Evolutionary conservation across 2,113 vertebrate species (phyloP), one percentile per base, ranked within the genome.

Genomic region (Dascyllus trimaculatus): DNA sequence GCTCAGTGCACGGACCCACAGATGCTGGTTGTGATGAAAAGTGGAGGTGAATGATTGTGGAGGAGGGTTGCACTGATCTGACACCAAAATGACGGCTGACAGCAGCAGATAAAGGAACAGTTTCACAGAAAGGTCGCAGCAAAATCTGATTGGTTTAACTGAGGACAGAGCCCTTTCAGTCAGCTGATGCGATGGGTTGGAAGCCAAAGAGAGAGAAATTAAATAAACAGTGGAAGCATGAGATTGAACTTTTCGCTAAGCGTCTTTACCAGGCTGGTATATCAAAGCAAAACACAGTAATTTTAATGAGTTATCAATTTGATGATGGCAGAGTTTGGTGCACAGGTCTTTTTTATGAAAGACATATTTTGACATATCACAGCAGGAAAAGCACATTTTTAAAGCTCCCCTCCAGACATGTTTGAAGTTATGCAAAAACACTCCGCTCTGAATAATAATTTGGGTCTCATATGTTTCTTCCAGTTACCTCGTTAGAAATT

Each of bases 91-190:
- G 53, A 58, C 40, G 46, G 53, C 53, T 32, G 40, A 18, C 40
- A 3, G 67, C 67, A 57, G 67, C 38, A 57, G 51, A 53, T 22
- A 53, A 53, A 53, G 11, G 10, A 22, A 51, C 19, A n/a, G 66
- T 29, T 70, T 57, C 40, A 58, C 14, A 5, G 22, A 14, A 8
- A 54, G 8, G 24, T 71, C 19, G 29, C 18, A n/a, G 67, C 54
- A 59, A 46, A 46, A 57, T 48, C 25, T 35, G 19, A 46, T 18
- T 71, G 68, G 32, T 71, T 58, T 58, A 48, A 71, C 66, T 14
- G 22, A 45, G 35, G 22, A 53, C 3, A 56, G 22, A 43, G 13
- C 40, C 29, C 32, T 54, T 43, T 52, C 49, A n/a, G 21, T 21
- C 14, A 25, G 46, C 29, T 52, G 11, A 40, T 60, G 57, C 25